Evolutionary conservation across 2,797 vertebrate genomes (phyloP).

Genomic region (Tenualosa thibaudeaui): DNA sequence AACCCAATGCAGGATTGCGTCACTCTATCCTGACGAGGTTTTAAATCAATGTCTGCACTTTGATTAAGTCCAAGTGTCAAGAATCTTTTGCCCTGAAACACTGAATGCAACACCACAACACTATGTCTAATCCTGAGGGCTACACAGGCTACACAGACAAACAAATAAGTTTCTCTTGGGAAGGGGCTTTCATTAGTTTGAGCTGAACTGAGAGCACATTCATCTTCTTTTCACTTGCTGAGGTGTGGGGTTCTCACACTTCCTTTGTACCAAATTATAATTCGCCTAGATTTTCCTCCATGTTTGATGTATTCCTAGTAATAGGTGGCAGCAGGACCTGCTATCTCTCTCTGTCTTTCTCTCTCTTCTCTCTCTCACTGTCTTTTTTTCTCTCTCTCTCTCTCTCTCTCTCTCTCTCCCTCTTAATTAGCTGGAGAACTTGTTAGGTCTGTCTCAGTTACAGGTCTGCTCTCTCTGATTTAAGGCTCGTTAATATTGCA

Average conservation of each 20-base stretch:
- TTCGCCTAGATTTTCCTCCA: neutral
- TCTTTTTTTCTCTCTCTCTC: neutral
- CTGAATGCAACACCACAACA: no score
- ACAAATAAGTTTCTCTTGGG: neutral
- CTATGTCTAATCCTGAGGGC: neutral
- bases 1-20: no score
- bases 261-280: neutral
- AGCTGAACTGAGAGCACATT: no score
- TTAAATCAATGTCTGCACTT: no score
- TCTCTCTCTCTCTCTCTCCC: neutral
- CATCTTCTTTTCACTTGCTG: no score
- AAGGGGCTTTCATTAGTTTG: no score
- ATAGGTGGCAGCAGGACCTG: neutral
- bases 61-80: no score
- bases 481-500: constrained; percentile 46
- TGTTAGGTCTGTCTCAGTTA: constrained; percentile 41
- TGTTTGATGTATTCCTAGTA: neutral
- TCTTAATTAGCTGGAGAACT: constrained; percentile 38
- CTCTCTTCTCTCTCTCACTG: neutral
- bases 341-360: neutral
- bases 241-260: neutral
- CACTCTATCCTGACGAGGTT: no score
- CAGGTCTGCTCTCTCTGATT: constrained; percentile 37
- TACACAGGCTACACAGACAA: neutral
- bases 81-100: no score